A percentile compares a stretch with the other conserved stretches of the same genome.
Conservation (phyloP, 2,888 invertebrate species). For the Mamestra brassicae region DNA sequence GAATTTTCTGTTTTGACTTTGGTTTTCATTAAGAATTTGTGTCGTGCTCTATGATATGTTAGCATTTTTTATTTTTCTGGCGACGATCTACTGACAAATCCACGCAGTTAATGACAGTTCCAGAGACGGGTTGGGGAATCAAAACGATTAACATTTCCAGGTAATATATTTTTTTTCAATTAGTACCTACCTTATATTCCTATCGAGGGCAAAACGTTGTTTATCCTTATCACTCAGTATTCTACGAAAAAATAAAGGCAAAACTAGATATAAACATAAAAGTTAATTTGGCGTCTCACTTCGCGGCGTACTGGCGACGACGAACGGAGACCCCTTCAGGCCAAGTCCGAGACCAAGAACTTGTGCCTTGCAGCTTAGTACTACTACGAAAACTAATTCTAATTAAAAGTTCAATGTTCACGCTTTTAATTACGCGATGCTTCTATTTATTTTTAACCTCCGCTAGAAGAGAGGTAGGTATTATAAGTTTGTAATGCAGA, state of each 20-base stretch:
- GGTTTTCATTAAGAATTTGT: not conserved
- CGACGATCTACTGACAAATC: too few species aligned
- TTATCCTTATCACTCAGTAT: not conserved
- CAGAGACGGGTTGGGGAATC: too few species aligned
- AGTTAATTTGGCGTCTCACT: conserved; percentile 20
- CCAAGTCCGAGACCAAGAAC: conserved; percentile 37
- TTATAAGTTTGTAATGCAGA: too few species aligned
- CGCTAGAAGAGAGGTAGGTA: too few species aligned
- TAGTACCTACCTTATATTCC: too few species aligned
- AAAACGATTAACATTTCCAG: too few species aligned
- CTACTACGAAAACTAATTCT: conserved; percentile 10
- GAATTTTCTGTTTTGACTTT: not conserved
- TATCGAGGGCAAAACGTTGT: not conserved
- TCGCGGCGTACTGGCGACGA: not conserved
- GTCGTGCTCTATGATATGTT: not conserved
- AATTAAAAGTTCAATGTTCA: conserved; percentile 36
- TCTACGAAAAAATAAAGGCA: not conserved
- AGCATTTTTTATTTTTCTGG: not conserved
- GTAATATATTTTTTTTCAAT: too few species aligned
- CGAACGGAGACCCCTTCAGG: conserved; percentile 15
- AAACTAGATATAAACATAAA: conserved; percentile 19
- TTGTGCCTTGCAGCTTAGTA: conserved; percentile 16
- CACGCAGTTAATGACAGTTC: too few species aligned
- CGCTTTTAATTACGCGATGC: not conserved
- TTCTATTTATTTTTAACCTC: not conserved